Evolutionary conservation across 92 coral and sea anemone genomes (phyloP).

Genomic region (Parazoanthus atlanticus): DNA sequence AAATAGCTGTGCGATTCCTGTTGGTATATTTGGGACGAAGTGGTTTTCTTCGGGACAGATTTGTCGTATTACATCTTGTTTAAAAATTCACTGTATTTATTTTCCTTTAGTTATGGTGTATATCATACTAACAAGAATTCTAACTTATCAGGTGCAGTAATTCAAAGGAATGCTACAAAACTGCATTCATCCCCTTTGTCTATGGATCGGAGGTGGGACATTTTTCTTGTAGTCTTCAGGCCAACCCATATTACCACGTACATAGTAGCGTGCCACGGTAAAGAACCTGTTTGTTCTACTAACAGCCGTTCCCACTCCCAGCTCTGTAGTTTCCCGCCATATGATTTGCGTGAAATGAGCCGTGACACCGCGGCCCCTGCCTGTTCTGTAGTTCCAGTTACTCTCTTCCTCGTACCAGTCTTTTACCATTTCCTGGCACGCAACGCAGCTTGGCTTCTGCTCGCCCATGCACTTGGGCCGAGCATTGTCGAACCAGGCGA

Average conservation of each 20-base stretch:
- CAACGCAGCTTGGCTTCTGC: constrained; percentile 2
- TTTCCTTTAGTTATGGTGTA: too few species aligned
- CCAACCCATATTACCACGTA: background rate
- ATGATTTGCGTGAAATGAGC: background rate
- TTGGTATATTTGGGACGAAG: too few species aligned
- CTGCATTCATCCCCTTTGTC: background rate
- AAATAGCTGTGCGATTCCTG: too few species aligned
- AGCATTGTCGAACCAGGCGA: background rate
- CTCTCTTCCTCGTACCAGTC: background rate
- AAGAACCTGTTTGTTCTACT: constrained; percentile 1
- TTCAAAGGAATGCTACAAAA: too few species aligned
- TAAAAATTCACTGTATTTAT: too few species aligned
- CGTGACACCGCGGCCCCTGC: background rate
- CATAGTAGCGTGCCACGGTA: background rate
- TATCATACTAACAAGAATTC: too few species aligned
- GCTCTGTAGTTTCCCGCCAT: constrained; percentile 2
- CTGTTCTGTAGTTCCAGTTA: background rate
- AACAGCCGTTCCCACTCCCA: background rate
- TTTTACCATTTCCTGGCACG: constrained; percentile 2
- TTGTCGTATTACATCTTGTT: too few species aligned
- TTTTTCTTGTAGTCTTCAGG: background rate
- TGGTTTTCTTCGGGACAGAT: too few species aligned
- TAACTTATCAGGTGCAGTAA: too few species aligned
- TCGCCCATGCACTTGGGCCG: constrained; percentile 3
- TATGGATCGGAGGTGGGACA: background rate